Evolutionary conservation across 2,113 vertebrate genomes (phyloP).

Genomic region (Verasper variegatus): DNA sequence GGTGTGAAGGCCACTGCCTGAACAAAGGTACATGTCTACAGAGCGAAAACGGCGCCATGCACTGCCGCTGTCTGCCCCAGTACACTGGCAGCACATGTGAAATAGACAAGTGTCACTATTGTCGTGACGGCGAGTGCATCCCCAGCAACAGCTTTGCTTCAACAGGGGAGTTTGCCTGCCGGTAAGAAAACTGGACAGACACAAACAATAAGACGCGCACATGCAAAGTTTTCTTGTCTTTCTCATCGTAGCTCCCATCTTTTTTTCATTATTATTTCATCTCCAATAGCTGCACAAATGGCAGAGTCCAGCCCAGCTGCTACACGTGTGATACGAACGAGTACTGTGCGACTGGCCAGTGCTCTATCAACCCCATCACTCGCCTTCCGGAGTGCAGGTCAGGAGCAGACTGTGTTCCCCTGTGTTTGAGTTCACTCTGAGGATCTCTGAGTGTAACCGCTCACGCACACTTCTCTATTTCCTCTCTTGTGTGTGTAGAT

Average conservation of each 20-base stretch:
- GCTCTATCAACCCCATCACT: conserved; percentile 84
- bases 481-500: conserved; percentile 54
- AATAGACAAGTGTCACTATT: conserved; percentile 91
- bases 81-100: conserved; percentile 87
- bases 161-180: conserved; percentile 88
- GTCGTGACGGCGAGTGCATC: conserved; percentile 88
- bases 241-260: background rate
- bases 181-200: conserved; percentile 75
- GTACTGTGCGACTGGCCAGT: conserved; percentile 92
- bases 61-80: conserved; percentile 88
- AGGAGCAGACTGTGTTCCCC: conserved; percentile 42
- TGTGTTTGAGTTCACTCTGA: background rate
- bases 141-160: conserved; percentile 79
- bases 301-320: conserved; percentile 89
- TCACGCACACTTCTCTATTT: background rate
- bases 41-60: conserved; percentile 78
- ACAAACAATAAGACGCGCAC: background rate
- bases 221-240: background rate
- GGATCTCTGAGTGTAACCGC: background rate
- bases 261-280: background rate
- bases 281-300: conserved; percentile 82
- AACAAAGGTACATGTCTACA: conserved; percentile 89
- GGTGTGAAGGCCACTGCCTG: conserved; percentile 89
- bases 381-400: conserved; percentile 91
- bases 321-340: conserved; percentile 87